These are phyloP conservation scores for Acrocera orbiculus DNA, from an alignment of 2,888 invertebrate species.

Conservation along the genomic window DNA sequence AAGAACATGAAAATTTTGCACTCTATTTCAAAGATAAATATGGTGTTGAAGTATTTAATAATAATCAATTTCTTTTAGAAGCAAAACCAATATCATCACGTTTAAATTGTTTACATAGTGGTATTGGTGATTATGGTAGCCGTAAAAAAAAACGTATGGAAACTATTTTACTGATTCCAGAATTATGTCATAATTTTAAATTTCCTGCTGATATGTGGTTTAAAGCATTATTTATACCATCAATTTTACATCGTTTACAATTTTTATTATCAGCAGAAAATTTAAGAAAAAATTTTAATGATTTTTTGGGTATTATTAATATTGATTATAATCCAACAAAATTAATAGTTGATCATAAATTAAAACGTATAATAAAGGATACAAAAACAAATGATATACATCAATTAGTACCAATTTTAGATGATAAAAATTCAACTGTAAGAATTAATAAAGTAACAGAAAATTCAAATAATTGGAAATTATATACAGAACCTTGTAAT, in stretches of 20 bases:
- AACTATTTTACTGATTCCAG: constrained; percentile 62
- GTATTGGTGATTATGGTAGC: constrained; percentile 18
- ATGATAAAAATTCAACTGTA: not conserved
- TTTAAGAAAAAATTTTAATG: constrained; percentile 27
- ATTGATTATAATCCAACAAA: constrained; percentile 19
- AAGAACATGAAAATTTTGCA: constrained; percentile 39
- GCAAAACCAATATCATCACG: constrained; percentile 39
- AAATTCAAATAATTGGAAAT: constrained; percentile 17
- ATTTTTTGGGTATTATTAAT: constrained; percentile 17
- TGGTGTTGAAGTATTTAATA: constrained; percentile 36
- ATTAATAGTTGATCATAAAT: constrained; percentile 20
- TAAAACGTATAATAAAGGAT: constrained; percentile 19
- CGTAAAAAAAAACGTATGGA: constrained; percentile 22
- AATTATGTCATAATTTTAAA: constrained; percentile 56
- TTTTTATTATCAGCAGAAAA: constrained; percentile 25
- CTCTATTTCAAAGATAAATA: constrained; percentile 67
- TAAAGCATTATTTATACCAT: constrained; percentile 69
- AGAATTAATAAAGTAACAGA: constrained; percentile 1
- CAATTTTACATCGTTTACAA: constrained; percentile 53
- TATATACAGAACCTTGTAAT: constrained; percentile 44
- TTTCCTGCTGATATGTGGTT: constrained; percentile 66
- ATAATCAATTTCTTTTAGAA: constrained; percentile 59
- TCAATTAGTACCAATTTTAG: not conserved
- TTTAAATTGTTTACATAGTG: constrained; percentile 23
- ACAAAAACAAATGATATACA: constrained; percentile 5